Percentiles rank a stretch among this genome's conserved stretches.
phyloP scores from a whole-genome alignment of 92 coral and sea anemone species.

The Epizoanthus stellaris region DNA sequence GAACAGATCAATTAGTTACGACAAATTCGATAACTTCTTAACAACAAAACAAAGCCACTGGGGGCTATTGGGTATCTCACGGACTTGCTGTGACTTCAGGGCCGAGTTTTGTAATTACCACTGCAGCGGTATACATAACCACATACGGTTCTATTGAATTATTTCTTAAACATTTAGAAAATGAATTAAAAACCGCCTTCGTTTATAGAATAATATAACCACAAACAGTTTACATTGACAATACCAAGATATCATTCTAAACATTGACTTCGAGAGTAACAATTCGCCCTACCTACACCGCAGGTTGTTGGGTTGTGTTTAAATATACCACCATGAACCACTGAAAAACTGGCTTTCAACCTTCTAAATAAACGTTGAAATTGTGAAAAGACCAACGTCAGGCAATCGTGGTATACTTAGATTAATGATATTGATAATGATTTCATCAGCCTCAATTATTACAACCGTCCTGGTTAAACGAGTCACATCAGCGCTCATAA shows the following conservation, averaged over 20 bases:
- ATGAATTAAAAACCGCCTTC: constrained; percentile 1
- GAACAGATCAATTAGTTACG: constrained; percentile 25
- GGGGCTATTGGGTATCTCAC: constrained; percentile 11
- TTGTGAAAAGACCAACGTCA: neutral
- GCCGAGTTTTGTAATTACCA: neutral
- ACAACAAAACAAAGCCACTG: constrained; percentile 23
- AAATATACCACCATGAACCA: constrained; percentile 14
- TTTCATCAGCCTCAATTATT: neutral
- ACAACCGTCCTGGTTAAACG: neutral
- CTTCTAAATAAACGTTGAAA: neutral
- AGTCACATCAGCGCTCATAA: constrained; percentile 3
- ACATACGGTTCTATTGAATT: constrained; percentile 29
- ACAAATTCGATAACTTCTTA: constrained; percentile 21
- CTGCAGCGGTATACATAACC: constrained; percentile 20
- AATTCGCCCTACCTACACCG: neutral
- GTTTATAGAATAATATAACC: neutral
- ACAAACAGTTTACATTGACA: constrained; percentile 9
- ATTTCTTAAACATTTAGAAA: constrained; percentile 11
- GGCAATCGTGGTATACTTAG: no score
- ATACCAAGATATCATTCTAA: neutral
- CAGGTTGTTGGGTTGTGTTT: constrained; percentile 23
- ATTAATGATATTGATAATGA: neutral
- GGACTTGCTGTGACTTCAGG: neutral
- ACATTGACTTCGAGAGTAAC: neutral
- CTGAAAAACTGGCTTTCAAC: constrained; percentile 11